phyloP scores from a whole-genome alignment of 2,888 invertebrate genomes.

The Strigamia maritima region DNA sequence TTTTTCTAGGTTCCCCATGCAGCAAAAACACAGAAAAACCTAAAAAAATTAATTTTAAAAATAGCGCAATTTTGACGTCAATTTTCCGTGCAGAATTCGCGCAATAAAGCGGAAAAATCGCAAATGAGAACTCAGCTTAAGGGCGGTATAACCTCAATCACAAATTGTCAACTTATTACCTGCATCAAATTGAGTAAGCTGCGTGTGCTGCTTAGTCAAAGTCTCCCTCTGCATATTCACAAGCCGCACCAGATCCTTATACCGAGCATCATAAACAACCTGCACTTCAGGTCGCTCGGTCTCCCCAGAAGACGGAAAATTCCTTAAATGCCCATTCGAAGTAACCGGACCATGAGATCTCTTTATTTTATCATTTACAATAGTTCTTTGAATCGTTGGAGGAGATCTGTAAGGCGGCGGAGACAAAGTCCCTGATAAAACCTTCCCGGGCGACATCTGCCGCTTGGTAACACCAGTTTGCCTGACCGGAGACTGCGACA shows the following conservation, averaged over 20 bases:
- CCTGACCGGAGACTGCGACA: not conserved
- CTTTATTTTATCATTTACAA: not conserved
- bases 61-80: no score
- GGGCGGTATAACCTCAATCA: no score
- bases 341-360: not conserved
- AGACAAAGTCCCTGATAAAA: slow-evolving; percentile 4
- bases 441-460: not conserved
- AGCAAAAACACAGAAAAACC: no score
- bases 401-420: slow-evolving; percentile 36
- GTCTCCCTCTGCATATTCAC: slow-evolving; percentile 90
- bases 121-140: no score
- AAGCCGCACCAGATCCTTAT: slow-evolving; percentile 76
- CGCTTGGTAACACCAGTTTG: not conserved
- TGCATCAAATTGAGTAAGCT: slow-evolving; percentile 68
- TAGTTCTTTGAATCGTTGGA: slow-evolving; percentile 7
- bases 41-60: no score
- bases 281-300: not conserved
- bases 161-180: no score
- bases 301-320: not conserved
- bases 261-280: slow-evolving; percentile 62
- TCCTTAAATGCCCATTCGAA: not conserved
- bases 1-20: no score
- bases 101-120: no score
- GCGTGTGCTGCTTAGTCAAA: slow-evolving; percentile 81
- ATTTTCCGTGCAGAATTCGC: no score